phyloP scores from a whole-genome alignment of 2,113 vertebrate genomes.

The Corythoichthys haematopterus region DNA sequence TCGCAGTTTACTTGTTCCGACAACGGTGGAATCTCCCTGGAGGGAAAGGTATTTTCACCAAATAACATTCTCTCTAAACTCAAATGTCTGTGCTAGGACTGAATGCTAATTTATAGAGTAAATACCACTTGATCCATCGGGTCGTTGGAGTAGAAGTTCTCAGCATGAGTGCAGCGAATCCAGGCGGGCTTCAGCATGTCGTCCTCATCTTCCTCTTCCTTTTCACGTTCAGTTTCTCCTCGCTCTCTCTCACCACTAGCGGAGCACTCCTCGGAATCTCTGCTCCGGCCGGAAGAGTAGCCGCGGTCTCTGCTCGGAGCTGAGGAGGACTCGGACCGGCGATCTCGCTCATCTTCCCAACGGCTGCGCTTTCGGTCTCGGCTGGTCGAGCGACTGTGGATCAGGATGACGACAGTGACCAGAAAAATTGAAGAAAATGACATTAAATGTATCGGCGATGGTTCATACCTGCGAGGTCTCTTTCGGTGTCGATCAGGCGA shows the following conservation, averaged over 20 bases:
- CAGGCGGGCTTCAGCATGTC: slow-evolving; percentile 89
- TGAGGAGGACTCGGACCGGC: slow-evolving; percentile 60
- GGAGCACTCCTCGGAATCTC: slow-evolving; percentile 41
- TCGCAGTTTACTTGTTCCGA: slow-evolving; percentile 90
- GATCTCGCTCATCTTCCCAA: slow-evolving; percentile 82
- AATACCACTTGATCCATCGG: slow-evolving; percentile 99
- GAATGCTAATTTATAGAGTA: not conserved
- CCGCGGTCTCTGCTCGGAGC: slow-evolving; percentile 55
- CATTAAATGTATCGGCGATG: not conserved
- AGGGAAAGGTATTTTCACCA: not conserved
- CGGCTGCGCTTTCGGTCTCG: slow-evolving; percentile 85
- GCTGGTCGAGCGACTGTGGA: slow-evolving; percentile 76
- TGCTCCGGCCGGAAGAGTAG: slow-evolving; percentile 40
- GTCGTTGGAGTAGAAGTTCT: slow-evolving; percentile 94
- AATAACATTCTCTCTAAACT: too few relatives aligned
- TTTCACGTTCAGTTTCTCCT: slow-evolving; percentile 60
- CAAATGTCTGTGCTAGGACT: too few relatives aligned
- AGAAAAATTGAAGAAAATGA: not conserved
- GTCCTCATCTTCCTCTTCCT: slow-evolving; percentile 80
- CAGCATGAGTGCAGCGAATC: slow-evolving; percentile 95
- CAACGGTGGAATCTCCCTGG: slow-evolving; percentile 94
- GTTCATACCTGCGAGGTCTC: slow-evolving; percentile 77
- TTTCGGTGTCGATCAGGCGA: slow-evolving; percentile 86
- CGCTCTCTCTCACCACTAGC: slow-evolving; percentile 65
- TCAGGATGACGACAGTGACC: not conserved